Percentiles rank a stretch among this genome's conserved stretches.
These are phyloP conservation scores for Mongoloraphidia duomilia DNA, from an alignment of 2,888 invertebrate species.

Conservation along the genomic window DNA sequence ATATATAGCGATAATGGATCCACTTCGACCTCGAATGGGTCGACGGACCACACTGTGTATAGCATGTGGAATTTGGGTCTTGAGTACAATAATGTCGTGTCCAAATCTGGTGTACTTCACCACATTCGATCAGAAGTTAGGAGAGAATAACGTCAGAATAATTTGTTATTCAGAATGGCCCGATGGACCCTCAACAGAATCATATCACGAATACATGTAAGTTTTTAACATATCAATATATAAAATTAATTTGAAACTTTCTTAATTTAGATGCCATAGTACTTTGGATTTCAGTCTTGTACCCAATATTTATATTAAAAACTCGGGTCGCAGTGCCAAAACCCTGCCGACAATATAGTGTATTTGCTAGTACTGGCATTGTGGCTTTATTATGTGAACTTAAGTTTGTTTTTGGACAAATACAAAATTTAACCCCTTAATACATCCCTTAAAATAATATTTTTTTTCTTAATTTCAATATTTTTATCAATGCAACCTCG, in stretches of 20 bases:
- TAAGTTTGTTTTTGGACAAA: no score
- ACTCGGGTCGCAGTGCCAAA: no score
- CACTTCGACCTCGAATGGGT: constrained; percentile 76
- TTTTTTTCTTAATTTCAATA: no score
- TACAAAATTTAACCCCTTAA: no score
- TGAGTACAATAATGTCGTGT: constrained; percentile 63
- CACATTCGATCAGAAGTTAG: constrained; percentile 38
- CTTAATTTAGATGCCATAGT: background rate
- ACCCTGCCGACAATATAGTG: no score
- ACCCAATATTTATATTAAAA: no score
- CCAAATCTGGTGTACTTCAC: constrained; percentile 78
- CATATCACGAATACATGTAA: constrained; percentile 62
- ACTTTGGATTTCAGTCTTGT: background rate
- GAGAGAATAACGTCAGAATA: constrained; percentile 42
- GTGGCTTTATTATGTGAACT: no score
- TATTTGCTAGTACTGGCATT: no score
- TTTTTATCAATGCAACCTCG: no score
- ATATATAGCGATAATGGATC: constrained; percentile 92
- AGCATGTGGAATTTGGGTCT: constrained; percentile 72
- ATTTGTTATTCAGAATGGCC: constrained; percentile 82
- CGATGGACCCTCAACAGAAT: constrained; percentile 57
- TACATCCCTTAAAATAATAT: no score
- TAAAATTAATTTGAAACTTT: background rate
- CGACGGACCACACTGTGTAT: constrained; percentile 69
- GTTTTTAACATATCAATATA: constrained; percentile 24